phyloP scores from a whole-genome alignment of 2,113 vertebrate species.

The Phainopepla nitens region DNA sequence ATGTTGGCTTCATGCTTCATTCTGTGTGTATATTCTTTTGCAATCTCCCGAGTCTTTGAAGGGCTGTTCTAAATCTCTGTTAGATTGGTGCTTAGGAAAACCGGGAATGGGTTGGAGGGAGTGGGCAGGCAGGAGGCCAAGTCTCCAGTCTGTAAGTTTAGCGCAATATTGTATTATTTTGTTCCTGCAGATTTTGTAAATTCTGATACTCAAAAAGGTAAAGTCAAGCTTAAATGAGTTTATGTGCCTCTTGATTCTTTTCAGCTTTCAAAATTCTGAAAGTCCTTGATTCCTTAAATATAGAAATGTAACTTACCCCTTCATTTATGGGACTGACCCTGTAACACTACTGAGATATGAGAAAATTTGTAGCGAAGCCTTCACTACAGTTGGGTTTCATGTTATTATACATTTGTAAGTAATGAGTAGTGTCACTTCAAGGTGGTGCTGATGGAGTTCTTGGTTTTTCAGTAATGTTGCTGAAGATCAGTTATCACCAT shows the following conservation, averaged over 20 bases:
- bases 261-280: not conserved
- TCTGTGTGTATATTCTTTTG: not conserved
- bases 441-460: not conserved
- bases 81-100: not conserved
- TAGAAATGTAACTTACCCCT: not conserved
- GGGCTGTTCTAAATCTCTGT: not conserved
- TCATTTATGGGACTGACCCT: not conserved
- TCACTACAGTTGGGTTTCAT: not conserved
- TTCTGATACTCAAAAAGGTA: not conserved
- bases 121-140: not conserved
- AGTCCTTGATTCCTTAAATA: not conserved
- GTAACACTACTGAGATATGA: not conserved
- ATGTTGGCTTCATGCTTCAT: not conserved
- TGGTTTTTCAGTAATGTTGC: not conserved
- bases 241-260: not conserved
- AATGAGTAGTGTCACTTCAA: not conserved
- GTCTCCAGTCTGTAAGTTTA: not conserved
- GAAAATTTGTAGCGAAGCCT: not conserved
- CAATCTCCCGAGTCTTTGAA: not conserved
- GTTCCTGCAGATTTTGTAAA: not conserved
- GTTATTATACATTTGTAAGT: not conserved
- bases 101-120: not conserved
- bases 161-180: not conserved
- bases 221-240: not conserved
- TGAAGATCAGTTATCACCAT: not conserved